Evolutionary conservation across 2,113 vertebrate genomes (phyloP).

Genomic region (Chloebia gouldiae): DNA sequence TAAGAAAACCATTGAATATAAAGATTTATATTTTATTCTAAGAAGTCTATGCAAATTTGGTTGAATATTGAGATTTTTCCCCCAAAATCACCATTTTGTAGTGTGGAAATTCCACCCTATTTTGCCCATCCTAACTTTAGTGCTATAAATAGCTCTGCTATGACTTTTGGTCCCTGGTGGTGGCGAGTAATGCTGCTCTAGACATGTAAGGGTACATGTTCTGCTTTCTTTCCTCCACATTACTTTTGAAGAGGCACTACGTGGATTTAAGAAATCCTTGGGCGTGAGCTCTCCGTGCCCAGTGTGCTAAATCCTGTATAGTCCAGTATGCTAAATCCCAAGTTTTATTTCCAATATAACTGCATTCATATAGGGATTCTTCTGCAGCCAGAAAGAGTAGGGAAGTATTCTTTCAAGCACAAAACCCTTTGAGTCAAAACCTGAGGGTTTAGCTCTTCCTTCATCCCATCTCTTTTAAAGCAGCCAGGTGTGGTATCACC

Average conservation of each 20-base stretch:
- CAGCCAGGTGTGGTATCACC: neutral
- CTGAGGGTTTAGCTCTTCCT: neutral
- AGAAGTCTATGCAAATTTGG: neutral
- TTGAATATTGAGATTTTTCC: neutral
- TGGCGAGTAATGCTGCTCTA: neutral
- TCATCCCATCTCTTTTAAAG: neutral
- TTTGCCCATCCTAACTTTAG: neutral
- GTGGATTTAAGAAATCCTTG: neutral
- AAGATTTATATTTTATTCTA: neutral
- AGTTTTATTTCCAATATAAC: neutral
- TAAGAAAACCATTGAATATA: neutral
- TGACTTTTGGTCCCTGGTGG: neutral
- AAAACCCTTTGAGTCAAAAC: neutral
- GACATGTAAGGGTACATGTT: rapidly evolving
- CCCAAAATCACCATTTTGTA: neutral
- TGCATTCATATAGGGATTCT: neutral
- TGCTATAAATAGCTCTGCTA: neutral
- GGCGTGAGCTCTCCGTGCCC: neutral
- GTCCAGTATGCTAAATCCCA: neutral
- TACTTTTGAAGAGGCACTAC: neutral
- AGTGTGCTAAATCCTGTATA: neutral
- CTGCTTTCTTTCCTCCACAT: neutral
- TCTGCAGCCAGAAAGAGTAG: neutral
- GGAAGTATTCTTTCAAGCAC: neutral
- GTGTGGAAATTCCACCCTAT: neutral